A percentile compares a stretch with the other conserved stretches of the same genome.
phyloP scores from a whole-genome alignment of 2,888 invertebrate species.

The Xylophagus ater region DNA sequence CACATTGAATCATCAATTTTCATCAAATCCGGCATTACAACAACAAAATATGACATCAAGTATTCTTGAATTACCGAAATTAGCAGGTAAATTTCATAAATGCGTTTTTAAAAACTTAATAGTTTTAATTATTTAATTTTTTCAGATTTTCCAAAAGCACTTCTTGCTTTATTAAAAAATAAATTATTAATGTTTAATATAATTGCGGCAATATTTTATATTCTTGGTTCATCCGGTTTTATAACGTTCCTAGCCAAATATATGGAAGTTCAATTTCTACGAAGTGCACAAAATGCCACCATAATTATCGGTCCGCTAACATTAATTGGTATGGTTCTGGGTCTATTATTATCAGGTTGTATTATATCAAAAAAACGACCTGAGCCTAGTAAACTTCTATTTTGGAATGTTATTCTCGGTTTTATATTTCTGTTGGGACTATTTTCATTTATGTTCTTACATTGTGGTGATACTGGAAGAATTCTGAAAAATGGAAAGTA shows the following conservation, averaged over 20 bases:
- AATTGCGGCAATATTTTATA: constrained; percentile 52
- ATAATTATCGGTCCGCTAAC: constrained; percentile 52
- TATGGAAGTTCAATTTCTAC: constrained; percentile 60
- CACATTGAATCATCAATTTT: no score
- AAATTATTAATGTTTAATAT: constrained; percentile 55
- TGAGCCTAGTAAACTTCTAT: constrained; percentile 44
- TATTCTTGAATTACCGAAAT: constrained; percentile 30
- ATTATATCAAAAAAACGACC: constrained; percentile 51
- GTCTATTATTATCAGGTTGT: constrained; percentile 48
- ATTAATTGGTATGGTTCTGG: constrained; percentile 48
- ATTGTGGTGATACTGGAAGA: constrained; percentile 39
- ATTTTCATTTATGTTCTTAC: constrained; percentile 44
- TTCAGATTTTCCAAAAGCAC: constrained; percentile 45
- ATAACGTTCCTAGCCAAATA: constrained; percentile 64
- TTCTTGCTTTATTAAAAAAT: constrained; percentile 50
- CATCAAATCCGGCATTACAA: no score
- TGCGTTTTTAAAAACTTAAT: not conserved
- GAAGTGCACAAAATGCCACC: constrained; percentile 52
- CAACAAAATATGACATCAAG: no score
- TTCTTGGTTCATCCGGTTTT: constrained; percentile 51
- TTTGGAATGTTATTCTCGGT: constrained; percentile 53
- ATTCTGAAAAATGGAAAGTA: constrained; percentile 24
- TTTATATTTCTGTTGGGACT: constrained; percentile 43
- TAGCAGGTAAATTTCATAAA: constrained; percentile 28
- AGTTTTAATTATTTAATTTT: constrained; percentile 10